These are phyloP conservation scores for Microctenopoma stevenorrisi DNA, from an alignment of 2,797 vertebrate species.

Conservation along the genomic window DNA sequence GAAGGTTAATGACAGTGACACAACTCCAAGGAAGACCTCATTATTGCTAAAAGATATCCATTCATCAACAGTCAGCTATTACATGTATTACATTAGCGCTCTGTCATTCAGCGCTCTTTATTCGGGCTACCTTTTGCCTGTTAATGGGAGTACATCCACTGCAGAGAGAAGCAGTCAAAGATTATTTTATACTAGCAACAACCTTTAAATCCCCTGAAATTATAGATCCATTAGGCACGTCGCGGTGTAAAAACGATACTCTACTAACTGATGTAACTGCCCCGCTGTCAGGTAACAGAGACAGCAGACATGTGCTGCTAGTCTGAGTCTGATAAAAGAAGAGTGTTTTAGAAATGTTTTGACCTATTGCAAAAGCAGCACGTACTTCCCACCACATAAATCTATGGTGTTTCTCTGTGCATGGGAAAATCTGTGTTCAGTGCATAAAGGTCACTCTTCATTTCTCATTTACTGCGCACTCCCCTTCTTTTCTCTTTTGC, in stretches of 20 bases:
- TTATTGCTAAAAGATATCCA: constrained; percentile 61
- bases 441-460: constrained; percentile 68
- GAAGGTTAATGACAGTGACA: constrained; percentile 74
- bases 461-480: constrained; percentile 57
- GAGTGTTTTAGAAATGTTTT: constrained; percentile 33
- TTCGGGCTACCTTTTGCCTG: constrained; percentile 34
- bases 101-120: constrained; percentile 42
- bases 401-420: constrained; percentile 38
- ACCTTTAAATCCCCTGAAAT: constrained; percentile 67
- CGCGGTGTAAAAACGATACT: constrained; percentile 34
- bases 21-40: constrained; percentile 49
- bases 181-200: constrained; percentile 61
- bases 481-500: constrained; percentile 14
- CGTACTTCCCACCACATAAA: constrained; percentile 61
- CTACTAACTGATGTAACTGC: constrained; percentile 23
- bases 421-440: constrained; percentile 63
- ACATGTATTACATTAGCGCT: constrained; percentile 62
- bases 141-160: constrained; percentile 45
- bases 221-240: constrained; percentile 51
- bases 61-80: constrained; percentile 70
- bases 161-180: constrained; percentile 42
- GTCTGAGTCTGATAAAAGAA: constrained; percentile 33
- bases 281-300: constrained; percentile 11
- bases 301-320: constrained; percentile 19
- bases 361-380: constrained; percentile 40